Base-by-base conservation (phyloP, 23 tunicate species). In the Styela clava region DNA sequence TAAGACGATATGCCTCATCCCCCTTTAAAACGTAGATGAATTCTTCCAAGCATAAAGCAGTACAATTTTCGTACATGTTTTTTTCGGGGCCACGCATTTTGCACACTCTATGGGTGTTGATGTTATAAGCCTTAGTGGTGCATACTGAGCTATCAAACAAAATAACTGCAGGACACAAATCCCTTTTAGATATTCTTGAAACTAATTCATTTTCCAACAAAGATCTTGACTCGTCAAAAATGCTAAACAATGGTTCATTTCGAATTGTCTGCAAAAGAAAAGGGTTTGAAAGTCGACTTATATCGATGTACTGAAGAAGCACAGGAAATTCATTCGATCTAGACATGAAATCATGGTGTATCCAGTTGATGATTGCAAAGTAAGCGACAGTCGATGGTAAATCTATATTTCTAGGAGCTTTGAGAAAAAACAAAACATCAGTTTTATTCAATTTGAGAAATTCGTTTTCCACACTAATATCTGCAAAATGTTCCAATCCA, bases 131-230 rank as follows among this genome's bases (percentile, higher is more conserved):
- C 65, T 44, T 52, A 16, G 33, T 33, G 28, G 30, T 31, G 9
- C 31, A 25, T 5, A 23, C 22, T 16, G 65, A 52, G 16, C 65
- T 76, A 2, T 76, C 81, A 52, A 76, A 76, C 27, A 76, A 21
- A 22, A 76, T 24, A 44, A 76, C 29, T 18, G 81, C 27, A 1
- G 65, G 65, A 56, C 31, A 44, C 5, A 52, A 25, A 22, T 76
- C 81, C 9, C 0, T 76, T 76, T 76, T 76, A 33, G 65, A 76
- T 12, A 76, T 52, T 12, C 81, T 52, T 27, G 81, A 76, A n/a
- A 76, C 35, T 12, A 76, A 24, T 52, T 76, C 81, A 20, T 24
- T 27, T 29, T 76, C 81, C 1, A 76, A 20, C 71, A 44, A 24
- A 0, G 24, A 7, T 28, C 64, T 37, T 22, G 81, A 52, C 64